Percentiles rank a stretch among this genome's conserved stretches.
Conservation (phyloP, 2,797 vertebrate genomes). For the Lepilemur ruficaudatus region DNA sequence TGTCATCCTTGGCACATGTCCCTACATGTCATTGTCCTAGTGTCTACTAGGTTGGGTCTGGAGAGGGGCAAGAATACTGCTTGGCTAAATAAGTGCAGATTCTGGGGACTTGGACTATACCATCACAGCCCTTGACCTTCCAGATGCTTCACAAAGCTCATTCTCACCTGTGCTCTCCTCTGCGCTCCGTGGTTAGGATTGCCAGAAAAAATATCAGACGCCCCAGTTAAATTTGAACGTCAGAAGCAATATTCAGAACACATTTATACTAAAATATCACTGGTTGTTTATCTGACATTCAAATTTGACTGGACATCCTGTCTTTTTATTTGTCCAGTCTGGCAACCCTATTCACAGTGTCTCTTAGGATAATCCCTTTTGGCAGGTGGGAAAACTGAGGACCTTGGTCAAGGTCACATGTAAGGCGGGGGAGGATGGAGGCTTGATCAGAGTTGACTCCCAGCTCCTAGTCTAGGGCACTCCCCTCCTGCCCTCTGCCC, state of each 20-base stretch:
- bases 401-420: not conserved
- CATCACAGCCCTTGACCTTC: not conserved
- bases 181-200: not conserved
- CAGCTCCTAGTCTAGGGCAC: not conserved
- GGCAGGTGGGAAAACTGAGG: not conserved
- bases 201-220: not conserved
- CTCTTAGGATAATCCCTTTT: not conserved
- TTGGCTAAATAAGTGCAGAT: not conserved
- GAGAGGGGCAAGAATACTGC: not conserved
- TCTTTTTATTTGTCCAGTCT: not conserved
- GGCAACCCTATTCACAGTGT: not conserved
- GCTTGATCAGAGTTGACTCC: fast-evolving
- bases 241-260: not conserved
- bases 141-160: not conserved
- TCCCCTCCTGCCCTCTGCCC: not conserved
- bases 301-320: not conserved
- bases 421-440: not conserved
- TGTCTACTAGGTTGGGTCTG: not conserved
- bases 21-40: not conserved
- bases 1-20: not conserved
- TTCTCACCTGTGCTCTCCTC: not conserved
- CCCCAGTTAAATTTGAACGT: not conserved
- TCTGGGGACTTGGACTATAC: not conserved
- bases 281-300: not conserved
- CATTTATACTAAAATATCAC: not conserved